These are phyloP conservation scores for Helicolenus hilgendorfi DNA, from an alignment of 2,797 vertebrate genomes.

Conservation along the genomic window DNA sequence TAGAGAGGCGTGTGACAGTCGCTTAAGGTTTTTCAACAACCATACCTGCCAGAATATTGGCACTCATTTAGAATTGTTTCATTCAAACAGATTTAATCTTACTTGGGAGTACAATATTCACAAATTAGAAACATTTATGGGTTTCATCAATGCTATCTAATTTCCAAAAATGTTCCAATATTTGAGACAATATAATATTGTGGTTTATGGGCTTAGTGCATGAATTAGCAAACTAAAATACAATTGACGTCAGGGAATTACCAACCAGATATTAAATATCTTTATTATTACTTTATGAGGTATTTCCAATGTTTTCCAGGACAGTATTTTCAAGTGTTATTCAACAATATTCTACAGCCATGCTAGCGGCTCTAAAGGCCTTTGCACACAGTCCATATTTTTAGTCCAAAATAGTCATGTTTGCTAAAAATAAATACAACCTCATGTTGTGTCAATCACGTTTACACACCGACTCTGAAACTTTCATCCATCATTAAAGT, in stretches of 20 bases:
- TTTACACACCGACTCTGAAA: too few species aligned
- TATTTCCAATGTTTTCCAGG: not conserved
- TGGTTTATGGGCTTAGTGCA: not conserved
- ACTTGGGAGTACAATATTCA: not conserved
- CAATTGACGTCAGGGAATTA: not conserved
- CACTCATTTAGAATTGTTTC: not conserved
- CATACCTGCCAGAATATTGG: not conserved
- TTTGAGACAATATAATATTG: not conserved
- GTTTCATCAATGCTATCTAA: not conserved
- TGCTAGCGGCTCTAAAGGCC: fast-evolving
- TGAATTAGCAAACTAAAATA: not conserved
- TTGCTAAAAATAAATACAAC: too few species aligned
- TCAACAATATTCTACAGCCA: not conserved
- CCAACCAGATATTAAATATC: not conserved
- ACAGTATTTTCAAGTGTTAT: not conserved
- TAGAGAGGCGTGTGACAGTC: not conserved
- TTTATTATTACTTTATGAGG: not conserved
- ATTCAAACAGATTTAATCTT: not conserved
- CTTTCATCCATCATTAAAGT: too few species aligned
- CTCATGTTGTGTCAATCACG: too few species aligned
- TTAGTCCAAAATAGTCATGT: too few species aligned
- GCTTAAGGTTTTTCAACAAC: not conserved
- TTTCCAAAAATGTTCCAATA: not conserved
- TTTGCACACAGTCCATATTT: too few species aligned
- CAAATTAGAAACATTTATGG: not conserved